phyloP scores from a whole-genome alignment of 2,797 vertebrate genomes.

The Phalanger gymnotis region DNA sequence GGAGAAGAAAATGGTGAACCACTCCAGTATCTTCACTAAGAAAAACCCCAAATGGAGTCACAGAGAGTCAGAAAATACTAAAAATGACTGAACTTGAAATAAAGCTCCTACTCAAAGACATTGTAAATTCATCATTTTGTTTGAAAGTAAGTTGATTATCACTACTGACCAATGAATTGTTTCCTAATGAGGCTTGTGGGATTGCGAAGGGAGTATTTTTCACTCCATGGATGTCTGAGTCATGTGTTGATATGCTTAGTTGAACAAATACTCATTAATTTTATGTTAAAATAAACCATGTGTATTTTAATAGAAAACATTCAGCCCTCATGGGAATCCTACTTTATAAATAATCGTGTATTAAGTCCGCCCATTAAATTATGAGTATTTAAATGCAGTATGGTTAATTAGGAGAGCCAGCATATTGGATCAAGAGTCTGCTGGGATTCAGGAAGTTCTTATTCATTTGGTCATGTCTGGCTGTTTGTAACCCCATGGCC shows the following conservation, averaged over 20 bases:
- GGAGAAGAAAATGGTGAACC: neutral
- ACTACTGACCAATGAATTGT: conserved; percentile 8
- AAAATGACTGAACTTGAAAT: neutral
- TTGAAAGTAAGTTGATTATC: neutral
- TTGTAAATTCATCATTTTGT: neutral
- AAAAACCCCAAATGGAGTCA: neutral
- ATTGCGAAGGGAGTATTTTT: neutral
- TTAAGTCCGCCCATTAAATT: conserved; percentile 56
- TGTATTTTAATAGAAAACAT: conserved; percentile 33
- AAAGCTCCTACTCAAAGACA: conserved; percentile 13
- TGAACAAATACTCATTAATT: conserved; percentile 35
- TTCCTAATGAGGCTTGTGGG: neutral
- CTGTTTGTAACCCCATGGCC: neutral
- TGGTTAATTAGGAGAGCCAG: neutral
- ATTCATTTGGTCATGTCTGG: neutral
- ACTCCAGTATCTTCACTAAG: neutral
- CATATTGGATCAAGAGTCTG: neutral
- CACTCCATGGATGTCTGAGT: conserved; percentile 15
- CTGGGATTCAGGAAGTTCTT: neutral
- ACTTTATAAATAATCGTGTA: conserved; percentile 32
- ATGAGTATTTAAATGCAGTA: neutral
- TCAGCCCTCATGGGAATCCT: conserved; percentile 4
- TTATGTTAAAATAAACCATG: conserved; percentile 49
- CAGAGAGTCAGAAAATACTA: neutral
- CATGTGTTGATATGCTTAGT: conserved; percentile 16